phyloP scores from a whole-genome alignment of 2,113 vertebrate species.

The Cisticola juncidis region DNA sequence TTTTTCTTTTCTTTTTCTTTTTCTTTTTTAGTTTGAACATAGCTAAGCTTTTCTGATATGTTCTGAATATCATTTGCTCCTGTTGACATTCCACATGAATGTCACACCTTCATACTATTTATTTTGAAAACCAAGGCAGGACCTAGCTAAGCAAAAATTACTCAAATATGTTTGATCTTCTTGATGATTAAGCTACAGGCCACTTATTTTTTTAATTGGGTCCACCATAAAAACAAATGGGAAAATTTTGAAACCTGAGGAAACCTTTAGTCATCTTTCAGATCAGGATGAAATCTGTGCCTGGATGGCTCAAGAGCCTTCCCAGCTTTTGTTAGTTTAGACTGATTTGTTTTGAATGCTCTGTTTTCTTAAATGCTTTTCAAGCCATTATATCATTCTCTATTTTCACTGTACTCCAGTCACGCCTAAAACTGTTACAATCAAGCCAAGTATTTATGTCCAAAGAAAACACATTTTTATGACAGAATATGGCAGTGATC shows the following conservation, averaged over 20 bases:
- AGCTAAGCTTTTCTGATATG: background rate
- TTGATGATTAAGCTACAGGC: background rate
- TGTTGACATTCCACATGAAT: background rate
- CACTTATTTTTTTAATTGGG: background rate
- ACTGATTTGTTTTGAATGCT: background rate
- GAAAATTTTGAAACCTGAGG: background rate
- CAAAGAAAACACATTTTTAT: constrained; percentile 7
- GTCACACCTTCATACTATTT: background rate
- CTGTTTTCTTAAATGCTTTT: background rate
- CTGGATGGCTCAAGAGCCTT: background rate
- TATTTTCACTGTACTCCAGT: background rate
- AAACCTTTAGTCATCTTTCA: background rate
- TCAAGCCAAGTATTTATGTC: background rate
- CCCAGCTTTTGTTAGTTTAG: background rate
- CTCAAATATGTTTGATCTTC: background rate
- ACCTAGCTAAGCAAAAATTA: background rate
- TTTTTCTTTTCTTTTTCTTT: too few relatives aligned
- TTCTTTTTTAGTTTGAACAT: background rate
- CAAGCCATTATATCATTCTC: background rate
- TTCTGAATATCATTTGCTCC: background rate
- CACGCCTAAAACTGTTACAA: background rate
- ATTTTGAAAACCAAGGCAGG: background rate
- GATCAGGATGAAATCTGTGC: background rate
- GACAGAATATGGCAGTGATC: background rate
- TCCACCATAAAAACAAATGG: background rate